Percentiles rank a stretch among this genome's conserved stretches.
These are phyloP conservation scores for Geodia barretti DNA, from an alignment of 37 sponge, comb jelly and placozoan species.

Conservation along the genomic window DNA sequence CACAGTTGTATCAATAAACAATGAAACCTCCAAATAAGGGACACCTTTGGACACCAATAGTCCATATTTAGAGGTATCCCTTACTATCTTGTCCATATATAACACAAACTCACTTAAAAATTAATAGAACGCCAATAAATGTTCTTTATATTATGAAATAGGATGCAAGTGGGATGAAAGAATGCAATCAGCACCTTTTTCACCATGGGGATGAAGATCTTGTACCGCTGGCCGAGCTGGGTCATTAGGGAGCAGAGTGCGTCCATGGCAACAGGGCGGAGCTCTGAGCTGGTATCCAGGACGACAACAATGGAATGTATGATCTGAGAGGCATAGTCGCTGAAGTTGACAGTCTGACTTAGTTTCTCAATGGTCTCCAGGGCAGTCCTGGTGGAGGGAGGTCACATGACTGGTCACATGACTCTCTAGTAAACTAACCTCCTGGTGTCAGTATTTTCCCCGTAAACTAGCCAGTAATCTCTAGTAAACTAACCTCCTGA, in stretches of 20 bases:
- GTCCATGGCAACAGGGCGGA: conserved; percentile 79
- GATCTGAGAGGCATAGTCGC: conserved; percentile 90
- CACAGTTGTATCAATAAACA: too few species aligned
- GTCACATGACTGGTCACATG: neutral
- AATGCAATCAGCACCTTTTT: too few species aligned
- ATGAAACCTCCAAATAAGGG: too few species aligned
- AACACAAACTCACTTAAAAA: too few species aligned
- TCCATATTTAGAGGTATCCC: too few species aligned
- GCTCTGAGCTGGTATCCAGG: conserved; percentile 74
- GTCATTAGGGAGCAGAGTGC: conserved; percentile 72
- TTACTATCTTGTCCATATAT: too few species aligned
- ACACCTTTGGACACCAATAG: too few species aligned
- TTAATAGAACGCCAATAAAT: too few species aligned
- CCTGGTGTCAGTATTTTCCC: conserved; percentile 64
- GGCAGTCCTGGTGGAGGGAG: conserved; percentile 53
- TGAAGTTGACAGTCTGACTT: conserved; percentile 76
- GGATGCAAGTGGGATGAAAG: too few species aligned
- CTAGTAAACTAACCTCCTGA: conserved; percentile 81
- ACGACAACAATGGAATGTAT: conserved; percentile 79
- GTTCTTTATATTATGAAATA: too few species aligned
- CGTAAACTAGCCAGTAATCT: too few species aligned
- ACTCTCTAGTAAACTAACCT: conserved; percentile 69
- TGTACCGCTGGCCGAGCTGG: conserved; percentile 82
- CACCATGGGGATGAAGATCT: conserved; percentile 83
- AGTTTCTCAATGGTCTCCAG: conserved; percentile 80